Conservation (phyloP, 1,140 invertebrate genomes). For the Zaprionus nigranus region DNA sequence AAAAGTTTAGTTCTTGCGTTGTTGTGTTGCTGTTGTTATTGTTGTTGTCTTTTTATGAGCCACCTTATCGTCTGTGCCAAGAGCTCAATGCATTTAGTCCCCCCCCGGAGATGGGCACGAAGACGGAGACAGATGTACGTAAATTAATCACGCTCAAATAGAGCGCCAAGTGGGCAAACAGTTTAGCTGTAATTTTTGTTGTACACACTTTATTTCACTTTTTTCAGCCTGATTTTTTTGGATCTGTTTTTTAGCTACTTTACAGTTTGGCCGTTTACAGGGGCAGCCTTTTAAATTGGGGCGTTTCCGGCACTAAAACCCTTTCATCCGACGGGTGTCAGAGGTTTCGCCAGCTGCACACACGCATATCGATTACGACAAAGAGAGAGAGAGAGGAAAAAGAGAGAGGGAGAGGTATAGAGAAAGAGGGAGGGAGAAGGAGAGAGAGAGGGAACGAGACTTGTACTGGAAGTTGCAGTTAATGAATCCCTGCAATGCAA, state of each 20-base stretch:
- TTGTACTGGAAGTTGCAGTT: constrained; percentile 44
- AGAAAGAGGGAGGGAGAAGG: too few relatives aligned
- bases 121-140: constrained; percentile 64
- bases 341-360: constrained; percentile 50
- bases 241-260: constrained; percentile 11
- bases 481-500: constrained; percentile 60
- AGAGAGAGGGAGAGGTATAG: constrained; percentile 1
- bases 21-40: background rate
- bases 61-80: constrained; percentile 49
- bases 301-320: constrained; percentile 62
- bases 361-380: constrained; percentile 76
- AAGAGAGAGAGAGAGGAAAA: background rate
- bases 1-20: constrained; percentile 11
- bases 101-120: constrained; percentile 1
- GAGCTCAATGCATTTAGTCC: constrained; percentile 57
- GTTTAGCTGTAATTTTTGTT: constrained; percentile 7
- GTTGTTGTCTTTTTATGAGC: constrained; percentile 22
- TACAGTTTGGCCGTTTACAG: constrained; percentile 36
- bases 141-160: constrained; percentile 80
- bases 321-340: constrained; percentile 44
- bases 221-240: constrained; percentile 2
- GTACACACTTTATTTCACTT: background rate
- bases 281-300: constrained; percentile 50
- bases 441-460: constrained; percentile 11
- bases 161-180: constrained; percentile 56